Evolutionary conservation across 2,888 invertebrate species (phyloP).

Genomic region (Eledona agricola): DNA sequence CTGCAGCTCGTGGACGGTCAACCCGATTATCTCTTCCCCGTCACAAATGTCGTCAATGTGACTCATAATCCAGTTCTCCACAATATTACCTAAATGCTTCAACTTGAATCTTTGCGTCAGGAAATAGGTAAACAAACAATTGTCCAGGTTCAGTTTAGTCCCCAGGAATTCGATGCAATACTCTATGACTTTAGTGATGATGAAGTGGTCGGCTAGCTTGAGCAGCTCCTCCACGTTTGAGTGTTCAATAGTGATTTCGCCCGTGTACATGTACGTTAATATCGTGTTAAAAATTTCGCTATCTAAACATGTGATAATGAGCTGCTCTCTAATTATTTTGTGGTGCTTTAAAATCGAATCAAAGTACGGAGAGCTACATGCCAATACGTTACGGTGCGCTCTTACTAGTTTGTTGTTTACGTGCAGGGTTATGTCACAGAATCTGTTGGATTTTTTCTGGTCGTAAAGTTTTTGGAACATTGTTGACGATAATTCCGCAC

Average conservation of each 20-base stretch:
- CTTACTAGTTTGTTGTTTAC: slow-evolving; percentile 68
- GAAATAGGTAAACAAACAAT: slow-evolving; percentile 70
- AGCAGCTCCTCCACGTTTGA: slow-evolving; percentile 70
- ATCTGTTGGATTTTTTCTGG: slow-evolving; percentile 67
- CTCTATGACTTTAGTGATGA: slow-evolving; percentile 68
- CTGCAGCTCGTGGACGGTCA: slow-evolving; percentile 63
- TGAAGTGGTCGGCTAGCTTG: slow-evolving; percentile 70
- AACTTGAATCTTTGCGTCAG: slow-evolving; percentile 69
- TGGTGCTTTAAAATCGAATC: slow-evolving; percentile 68
- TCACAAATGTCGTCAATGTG: slow-evolving; percentile 66
- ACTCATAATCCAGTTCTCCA: slow-evolving; percentile 66
- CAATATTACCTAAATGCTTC: slow-evolving; percentile 66
- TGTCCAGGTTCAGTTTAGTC: slow-evolving; percentile 68
- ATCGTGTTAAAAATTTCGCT: slow-evolving; percentile 68
- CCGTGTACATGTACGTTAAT: slow-evolving; percentile 74
- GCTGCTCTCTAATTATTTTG: slow-evolving; percentile 65
- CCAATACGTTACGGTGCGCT: slow-evolving; percentile 71
- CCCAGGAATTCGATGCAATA: slow-evolving; percentile 73
- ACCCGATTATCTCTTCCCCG: slow-evolving; percentile 66
- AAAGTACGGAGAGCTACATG: slow-evolving; percentile 72
- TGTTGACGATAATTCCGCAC: slow-evolving; percentile 56
- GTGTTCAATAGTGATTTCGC: slow-evolving; percentile 68
- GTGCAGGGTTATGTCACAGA: slow-evolving; percentile 70
- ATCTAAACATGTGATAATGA: slow-evolving; percentile 67
- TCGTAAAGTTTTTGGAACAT: slow-evolving; percentile 60